A percentile compares a stretch with the other conserved stretches of the same genome.
phyloP scores from a whole-genome alignment of 2,113 vertebrate species.

The Astur gentilis region DNA sequence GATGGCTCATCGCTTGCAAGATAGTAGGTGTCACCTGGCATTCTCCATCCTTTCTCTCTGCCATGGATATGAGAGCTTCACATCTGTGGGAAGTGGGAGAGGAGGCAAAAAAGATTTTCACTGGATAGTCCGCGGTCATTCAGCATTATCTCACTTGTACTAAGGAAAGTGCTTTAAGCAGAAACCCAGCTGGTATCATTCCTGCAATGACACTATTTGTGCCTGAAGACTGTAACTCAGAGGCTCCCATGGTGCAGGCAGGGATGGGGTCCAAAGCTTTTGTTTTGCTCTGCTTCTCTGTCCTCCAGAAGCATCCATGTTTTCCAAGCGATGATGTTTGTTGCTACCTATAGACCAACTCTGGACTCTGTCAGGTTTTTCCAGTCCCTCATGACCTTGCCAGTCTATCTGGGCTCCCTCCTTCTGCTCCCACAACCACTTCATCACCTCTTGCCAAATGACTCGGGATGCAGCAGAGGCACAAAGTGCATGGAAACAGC shows the following conservation, averaged over 20 bases:
- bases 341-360: not conserved
- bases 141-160: not conserved
- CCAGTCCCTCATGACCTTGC: not conserved
- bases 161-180: not conserved
- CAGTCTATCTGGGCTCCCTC: not conserved
- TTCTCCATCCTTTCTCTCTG: not conserved
- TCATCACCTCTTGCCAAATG: not conserved
- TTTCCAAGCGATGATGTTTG: not conserved
- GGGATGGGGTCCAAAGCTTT: not conserved
- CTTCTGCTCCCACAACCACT: not conserved
- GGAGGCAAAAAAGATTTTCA: not conserved
- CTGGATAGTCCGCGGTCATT: not conserved
- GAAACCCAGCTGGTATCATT: not conserved
- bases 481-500: not conserved
- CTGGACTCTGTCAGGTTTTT: not conserved
- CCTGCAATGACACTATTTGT: accelerated
- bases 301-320: not conserved
- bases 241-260: not conserved
- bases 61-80: not conserved
- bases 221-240: not conserved
- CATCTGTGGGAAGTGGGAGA: not conserved
- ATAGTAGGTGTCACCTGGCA: not conserved
- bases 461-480: not conserved
- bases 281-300: not conserved
- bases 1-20: not conserved